phyloP scores from a whole-genome alignment of 2,797 vertebrate genomes.

The Margarornis squamiger region DNA sequence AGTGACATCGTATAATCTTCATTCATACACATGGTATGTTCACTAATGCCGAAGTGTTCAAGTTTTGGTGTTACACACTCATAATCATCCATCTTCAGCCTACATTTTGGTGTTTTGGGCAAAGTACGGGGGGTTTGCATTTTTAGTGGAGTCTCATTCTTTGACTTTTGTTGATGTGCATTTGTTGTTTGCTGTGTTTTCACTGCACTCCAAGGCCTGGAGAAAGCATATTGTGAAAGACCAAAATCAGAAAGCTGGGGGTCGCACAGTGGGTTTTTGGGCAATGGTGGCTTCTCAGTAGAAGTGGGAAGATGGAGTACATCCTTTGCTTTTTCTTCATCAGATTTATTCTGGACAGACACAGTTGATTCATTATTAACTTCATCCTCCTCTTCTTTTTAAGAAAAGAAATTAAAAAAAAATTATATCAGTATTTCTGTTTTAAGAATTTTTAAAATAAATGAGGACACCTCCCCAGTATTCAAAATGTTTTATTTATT shows the following conservation, averaged over 20 bases:
- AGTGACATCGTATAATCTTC: conserved; percentile 91
- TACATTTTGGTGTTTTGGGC: conserved; percentile 81
- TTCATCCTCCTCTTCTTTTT: neutral
- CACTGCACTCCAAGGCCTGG: conserved; percentile 50
- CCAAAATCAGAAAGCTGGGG: conserved; percentile 92
- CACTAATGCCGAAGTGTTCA: conserved; percentile 86
- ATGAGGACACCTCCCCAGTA: fast-evolving
- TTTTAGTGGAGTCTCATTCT: neutral
- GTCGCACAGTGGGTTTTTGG: conserved; percentile 63
- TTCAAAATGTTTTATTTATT: neutral
- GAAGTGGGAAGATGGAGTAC: neutral
- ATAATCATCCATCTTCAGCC: conserved; percentile 82
- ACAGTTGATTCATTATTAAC: neutral
- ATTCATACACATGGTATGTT: conserved; percentile 85
- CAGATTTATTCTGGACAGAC: conserved; percentile 27
- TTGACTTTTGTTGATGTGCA: neutral
- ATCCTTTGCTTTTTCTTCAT: neutral
- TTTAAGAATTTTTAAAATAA: neutral
- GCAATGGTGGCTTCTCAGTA: neutral
- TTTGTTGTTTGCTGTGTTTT: neutral
- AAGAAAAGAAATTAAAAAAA: neutral
- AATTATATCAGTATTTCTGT: neutral
- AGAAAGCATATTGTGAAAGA: conserved; percentile 83
- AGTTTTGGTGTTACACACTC: conserved; percentile 83
- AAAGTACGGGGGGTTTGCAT: neutral